Evolutionary conservation across 2,888 invertebrate species (phyloP), one percentile per base, ranked within the genome.

Genomic region (Anodontia alba): DNA sequence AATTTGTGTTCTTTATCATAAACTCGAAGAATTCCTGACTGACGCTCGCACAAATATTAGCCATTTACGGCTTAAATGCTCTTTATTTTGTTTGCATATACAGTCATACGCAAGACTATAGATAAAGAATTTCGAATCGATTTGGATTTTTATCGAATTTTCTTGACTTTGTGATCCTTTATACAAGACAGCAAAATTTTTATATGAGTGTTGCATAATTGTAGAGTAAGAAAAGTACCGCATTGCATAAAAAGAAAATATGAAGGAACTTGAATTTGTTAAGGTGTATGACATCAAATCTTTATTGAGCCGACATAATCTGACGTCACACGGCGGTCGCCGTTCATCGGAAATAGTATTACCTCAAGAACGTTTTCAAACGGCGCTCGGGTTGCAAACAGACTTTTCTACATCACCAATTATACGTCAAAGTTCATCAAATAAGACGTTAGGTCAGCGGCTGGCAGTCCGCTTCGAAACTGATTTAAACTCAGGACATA

Each of bases 261-360:
- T 75, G 75, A 75, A 68, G 66, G 49, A 49, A n/a, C 26, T 46
- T 8, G 75, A 75, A 51, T 75, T 75, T 54, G 26, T 66, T 7
- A 46, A 31, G 12, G 23, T 75, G 1, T 75, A 51, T 54, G 75
- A 75, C 68, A 38, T 75, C 17, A 75, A 68, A 26, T n/a, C 12
- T 26, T n/a, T 75, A 51, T 20, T 75, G 26, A 26, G 38, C 17
- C 62, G 62, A 12, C 76, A 72, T 15, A 73, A 71, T 38, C 36
- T 51, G 38, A 70, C 77, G 71, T 76, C 77, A 71, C 66, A 67
- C 23, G 77, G 81, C 10, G 74, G 81, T 15, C 77, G 81, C 20
- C 77, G 81, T 17, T 17, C 51, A 17, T 75, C 78, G 1, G 75
- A 71, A 1, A 43, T 26, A 33, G 57, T 74, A 5, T 62, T 62